Evolutionary conservation across 2,797 vertebrate genomes (phyloP), one percentile per base, ranked within the genome.

Genomic region (Melanogrammus aeglefinus): DNA sequence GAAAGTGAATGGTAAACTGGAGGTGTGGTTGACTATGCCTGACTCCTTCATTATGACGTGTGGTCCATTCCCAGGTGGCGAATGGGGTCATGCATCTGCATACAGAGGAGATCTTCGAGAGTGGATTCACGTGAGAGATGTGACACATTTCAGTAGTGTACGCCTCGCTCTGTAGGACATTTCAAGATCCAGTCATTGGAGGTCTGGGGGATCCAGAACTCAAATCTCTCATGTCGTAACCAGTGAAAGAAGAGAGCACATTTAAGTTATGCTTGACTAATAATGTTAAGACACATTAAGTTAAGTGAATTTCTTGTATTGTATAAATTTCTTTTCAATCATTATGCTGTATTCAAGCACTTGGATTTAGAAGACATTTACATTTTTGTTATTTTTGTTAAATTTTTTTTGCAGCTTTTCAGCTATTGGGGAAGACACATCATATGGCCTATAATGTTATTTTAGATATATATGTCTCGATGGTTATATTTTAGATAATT

Each of bases 121-220:
- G 78, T 77, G 96, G 96, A 29, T 89, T 1, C 86, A 95, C 95
- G 0, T n/a, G 93, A 95, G 80, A 77, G 18, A 51, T 96, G 96
- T 21, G 94, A 96, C 84, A 96, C 96, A 2, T 97, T 96, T 12
- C 94, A n/a, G n/a, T n/a, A 95, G 84, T 97, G 94, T 83, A 89
- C 85, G n/a, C 91, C n/a, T n/a, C 94, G 0, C 95, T 97, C 75
- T 96, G 95, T 88, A 94, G 89, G 93, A 82, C 86, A 90, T 81
- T 97, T 97, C 90, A 94, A 93, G 85, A 95, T 97, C 86, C 95
- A 95, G 83, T 89, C 90, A 18, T 76, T 97, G 82, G 96, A 97
- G 82, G 95, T 93, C n/a, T 97, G 96, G 96, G 94, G 96, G 72
- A 94, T 96, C 73, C 95, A 95, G 72, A 94, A 94, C 24, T 89